phyloP scores from a whole-genome alignment of 2,888 invertebrate species.

The Philhelius pedissequus region DNA sequence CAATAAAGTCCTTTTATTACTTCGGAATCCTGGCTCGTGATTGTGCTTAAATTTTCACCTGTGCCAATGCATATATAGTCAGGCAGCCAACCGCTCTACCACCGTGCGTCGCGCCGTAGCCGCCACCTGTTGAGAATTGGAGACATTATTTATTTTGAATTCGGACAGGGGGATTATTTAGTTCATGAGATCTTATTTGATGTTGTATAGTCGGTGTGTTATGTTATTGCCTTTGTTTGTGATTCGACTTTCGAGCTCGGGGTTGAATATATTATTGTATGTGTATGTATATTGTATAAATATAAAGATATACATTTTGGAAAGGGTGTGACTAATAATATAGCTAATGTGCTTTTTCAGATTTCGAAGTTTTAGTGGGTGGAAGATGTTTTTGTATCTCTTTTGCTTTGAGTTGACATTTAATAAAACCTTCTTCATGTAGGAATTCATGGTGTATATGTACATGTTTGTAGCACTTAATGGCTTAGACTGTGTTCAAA shows the following conservation, averaged over 20 bases:
- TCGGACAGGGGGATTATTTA: slow-evolving; percentile 59
- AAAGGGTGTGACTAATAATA: slow-evolving; percentile 66
- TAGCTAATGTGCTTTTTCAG: slow-evolving; percentile 61
- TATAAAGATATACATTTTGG: slow-evolving; percentile 22
- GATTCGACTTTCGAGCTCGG: slow-evolving; percentile 5
- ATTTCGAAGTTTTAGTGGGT: slow-evolving; percentile 46
- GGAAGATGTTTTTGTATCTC: slow-evolving; percentile 39
- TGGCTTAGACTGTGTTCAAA: slow-evolving; percentile 48
- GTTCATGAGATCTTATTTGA: slow-evolving; percentile 68
- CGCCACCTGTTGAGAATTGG: slow-evolving; percentile 64
- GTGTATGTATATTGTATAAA: not conserved
- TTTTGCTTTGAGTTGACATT: slow-evolving; percentile 43
- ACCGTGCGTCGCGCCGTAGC: not conserved
- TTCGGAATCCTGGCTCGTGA: slow-evolving; percentile 57
- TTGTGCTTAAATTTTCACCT: slow-evolving; percentile 48
- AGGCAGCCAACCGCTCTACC: not conserved
- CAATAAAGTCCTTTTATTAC: slow-evolving; percentile 75
- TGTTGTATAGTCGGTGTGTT: slow-evolving; percentile 39
- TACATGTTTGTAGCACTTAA: slow-evolving; percentile 52
- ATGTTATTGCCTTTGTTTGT: slow-evolving; percentile 41
- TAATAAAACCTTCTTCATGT: slow-evolving; percentile 63
- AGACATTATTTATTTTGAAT: slow-evolving; percentile 61
- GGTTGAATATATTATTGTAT: slow-evolving; percentile 22
- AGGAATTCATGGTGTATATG: not conserved
- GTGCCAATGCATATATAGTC: not conserved